A percentile compares a stretch with the other conserved stretches of the same genome.
These are phyloP conservation scores for Bursaphelenchus mucronatus DNA, from an alignment of 1,140 invertebrate species.

Conservation along the genomic window DNA sequence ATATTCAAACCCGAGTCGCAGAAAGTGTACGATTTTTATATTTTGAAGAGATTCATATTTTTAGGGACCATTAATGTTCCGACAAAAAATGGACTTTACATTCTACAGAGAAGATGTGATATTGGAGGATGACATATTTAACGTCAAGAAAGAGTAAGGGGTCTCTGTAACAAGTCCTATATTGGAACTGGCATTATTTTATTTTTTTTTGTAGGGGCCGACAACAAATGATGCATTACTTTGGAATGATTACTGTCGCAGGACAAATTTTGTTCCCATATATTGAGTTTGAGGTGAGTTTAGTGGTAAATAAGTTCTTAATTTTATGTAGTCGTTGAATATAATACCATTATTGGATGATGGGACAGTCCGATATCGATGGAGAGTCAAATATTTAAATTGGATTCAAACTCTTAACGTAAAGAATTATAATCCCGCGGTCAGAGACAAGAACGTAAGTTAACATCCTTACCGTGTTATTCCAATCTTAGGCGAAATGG, in stretches of 20 bases:
- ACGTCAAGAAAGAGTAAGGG: conserved; percentile 11
- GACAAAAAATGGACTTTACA: conserved; percentile 33
- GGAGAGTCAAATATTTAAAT: conserved; percentile 33
- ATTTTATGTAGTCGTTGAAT: conserved; percentile 21
- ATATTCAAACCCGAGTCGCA: conserved; percentile 37
- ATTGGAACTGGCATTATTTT: neutral
- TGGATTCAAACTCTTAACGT: conserved; percentile 26
- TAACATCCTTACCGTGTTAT: neutral
- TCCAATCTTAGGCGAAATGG: conserved; percentile 35
- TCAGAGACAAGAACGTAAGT: conserved; percentile 34
- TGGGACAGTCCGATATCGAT: conserved; percentile 39
- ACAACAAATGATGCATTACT: conserved; percentile 13
- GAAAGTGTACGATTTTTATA: conserved; percentile 26
- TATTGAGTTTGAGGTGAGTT: no score
- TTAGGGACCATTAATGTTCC: conserved; percentile 39
- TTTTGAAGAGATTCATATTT: neutral
- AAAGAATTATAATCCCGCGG: conserved; percentile 24
- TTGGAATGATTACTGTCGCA: conserved; percentile 16
- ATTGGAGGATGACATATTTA: conserved; percentile 35
- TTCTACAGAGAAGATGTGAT: conserved; percentile 38
- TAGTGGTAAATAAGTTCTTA: neutral
- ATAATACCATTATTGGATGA: conserved; percentile 37
- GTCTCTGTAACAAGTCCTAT: neutral
- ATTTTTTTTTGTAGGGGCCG: conserved; percentile 14
- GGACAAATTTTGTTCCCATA: conserved; percentile 10